Percentiles rank a stretch among this genome's conserved stretches.
These are phyloP conservation scores for Pediacus dermestoides DNA, from an alignment of 2,888 invertebrate genomes.

Conservation along the genomic window DNA sequence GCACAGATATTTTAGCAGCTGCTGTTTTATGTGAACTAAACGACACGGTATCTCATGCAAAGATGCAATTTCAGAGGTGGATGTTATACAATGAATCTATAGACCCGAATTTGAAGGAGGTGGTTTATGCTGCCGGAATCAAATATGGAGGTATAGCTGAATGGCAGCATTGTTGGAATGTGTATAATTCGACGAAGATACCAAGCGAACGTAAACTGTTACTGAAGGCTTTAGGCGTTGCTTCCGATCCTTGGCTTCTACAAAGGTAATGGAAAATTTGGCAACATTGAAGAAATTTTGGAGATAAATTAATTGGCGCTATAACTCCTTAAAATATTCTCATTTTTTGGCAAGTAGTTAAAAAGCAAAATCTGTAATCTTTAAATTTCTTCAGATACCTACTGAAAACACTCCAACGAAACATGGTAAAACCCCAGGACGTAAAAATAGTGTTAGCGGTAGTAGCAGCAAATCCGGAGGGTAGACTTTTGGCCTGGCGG, in stretches of 20 bases:
- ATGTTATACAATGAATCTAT: conserved; percentile 62
- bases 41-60: conserved; percentile 66
- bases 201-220: conserved; percentile 70
- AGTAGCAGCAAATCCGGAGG: conserved; percentile 70
- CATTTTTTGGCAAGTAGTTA: conserved; percentile 5
- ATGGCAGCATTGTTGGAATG: conserved; percentile 75
- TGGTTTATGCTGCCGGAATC: conserved; percentile 64
- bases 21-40: conserved; percentile 71
- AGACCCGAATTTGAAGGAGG: conserved; percentile 71
- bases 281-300: not conserved
- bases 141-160: conserved; percentile 66
- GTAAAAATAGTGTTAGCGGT: conserved; percentile 68
- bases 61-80: conserved; percentile 69
- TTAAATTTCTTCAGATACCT: conserved; percentile 63
- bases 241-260: conserved; percentile 75
- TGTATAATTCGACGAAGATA: conserved; percentile 62
- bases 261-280: conserved; percentile 56
- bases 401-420: conserved; percentile 66
- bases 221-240: conserved; percentile 66
- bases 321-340: not conserved
- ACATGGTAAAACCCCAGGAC: conserved; percentile 66
- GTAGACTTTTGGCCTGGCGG: conserved; percentile 68
- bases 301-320: not conserved
- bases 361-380: not conserved
- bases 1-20: conserved; percentile 67